A percentile compares a stretch with the other conserved stretches of the same genome.
Evolutionary conservation across 2,113 vertebrate species (phyloP).

Genomic region (Todiramphus chloris): DNA sequence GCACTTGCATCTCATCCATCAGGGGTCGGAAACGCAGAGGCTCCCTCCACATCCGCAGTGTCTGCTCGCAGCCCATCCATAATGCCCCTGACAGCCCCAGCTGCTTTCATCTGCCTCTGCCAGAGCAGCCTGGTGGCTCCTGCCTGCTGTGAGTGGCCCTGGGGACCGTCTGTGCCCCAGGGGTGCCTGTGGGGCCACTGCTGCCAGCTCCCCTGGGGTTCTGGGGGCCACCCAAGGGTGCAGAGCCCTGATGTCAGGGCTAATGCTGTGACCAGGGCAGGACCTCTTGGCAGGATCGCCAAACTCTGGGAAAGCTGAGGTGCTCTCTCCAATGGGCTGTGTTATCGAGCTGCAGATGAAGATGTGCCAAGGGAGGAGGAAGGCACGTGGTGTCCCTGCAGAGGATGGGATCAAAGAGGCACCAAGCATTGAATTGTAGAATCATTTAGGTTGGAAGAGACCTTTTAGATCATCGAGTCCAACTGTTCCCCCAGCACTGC

Average conservation of each 20-base stretch:
- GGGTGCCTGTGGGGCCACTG: not conserved
- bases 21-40: not conserved
- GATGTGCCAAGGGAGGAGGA: not conserved
- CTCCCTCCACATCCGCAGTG: not conserved
- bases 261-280: not conserved
- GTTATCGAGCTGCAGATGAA: not conserved
- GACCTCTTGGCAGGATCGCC: not conserved
- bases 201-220: not conserved
- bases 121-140: not conserved
- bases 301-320: not conserved
- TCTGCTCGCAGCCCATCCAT: not conserved
- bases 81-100: not conserved
- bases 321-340: not conserved
- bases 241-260: not conserved
- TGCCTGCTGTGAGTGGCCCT: accelerated
- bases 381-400: accelerated
- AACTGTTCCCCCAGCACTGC: not conserved
- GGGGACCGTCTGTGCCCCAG: not conserved
- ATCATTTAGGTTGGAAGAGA: not conserved
- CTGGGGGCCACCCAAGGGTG: not conserved
- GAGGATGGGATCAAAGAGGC: not conserved
- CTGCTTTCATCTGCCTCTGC: not conserved
- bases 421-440: not conserved
- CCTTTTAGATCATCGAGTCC: not conserved
- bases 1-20: not conserved